phyloP scores from a whole-genome alignment of 1,140 invertebrate genomes.

The Marisa cornuarietis region DNA sequence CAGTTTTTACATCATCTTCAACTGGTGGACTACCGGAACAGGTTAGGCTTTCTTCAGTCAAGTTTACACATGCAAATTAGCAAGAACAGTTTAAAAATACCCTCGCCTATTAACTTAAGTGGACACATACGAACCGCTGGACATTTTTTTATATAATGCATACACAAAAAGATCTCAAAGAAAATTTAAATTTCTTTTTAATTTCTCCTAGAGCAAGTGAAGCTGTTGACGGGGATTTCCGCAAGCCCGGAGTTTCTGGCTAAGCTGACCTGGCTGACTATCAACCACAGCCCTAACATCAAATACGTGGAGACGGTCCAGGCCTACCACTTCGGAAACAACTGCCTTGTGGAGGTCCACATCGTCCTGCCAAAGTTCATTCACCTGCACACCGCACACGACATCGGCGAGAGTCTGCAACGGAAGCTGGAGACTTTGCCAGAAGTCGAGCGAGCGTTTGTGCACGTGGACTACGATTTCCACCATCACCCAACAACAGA shows the following conservation, averaged over 20 bases:
- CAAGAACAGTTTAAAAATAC: too few relatives aligned
- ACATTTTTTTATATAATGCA: too few relatives aligned
- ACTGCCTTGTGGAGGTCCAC: constrained; percentile 64
- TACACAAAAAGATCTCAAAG: too few relatives aligned
- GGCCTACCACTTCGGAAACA: constrained; percentile 68
- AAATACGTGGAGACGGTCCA: constrained; percentile 66
- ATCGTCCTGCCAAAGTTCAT: constrained; percentile 63
- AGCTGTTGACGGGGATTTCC: constrained; percentile 59
- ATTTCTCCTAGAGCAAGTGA: constrained; percentile 54
- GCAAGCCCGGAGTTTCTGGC: constrained; percentile 59
- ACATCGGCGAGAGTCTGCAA: constrained; percentile 67
- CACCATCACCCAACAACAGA: constrained; percentile 55
- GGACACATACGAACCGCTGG: too few relatives aligned
- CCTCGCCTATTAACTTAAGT: too few relatives aligned
- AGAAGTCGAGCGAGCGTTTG: constrained; percentile 68
- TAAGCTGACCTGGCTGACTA: constrained; percentile 59
- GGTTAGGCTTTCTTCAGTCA: constrained; percentile 36
- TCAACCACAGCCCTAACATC: constrained; percentile 64
- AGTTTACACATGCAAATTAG: neutral
- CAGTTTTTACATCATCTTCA: constrained; percentile 63
- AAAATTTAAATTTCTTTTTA: neutral
- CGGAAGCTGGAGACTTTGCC: constrained; percentile 64
- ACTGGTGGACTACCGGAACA: constrained; percentile 62
- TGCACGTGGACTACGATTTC: constrained; percentile 68
- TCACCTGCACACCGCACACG: constrained; percentile 62